phyloP scores from a whole-genome alignment of 2,113 vertebrate species.

The Vimba vimba region DNA sequence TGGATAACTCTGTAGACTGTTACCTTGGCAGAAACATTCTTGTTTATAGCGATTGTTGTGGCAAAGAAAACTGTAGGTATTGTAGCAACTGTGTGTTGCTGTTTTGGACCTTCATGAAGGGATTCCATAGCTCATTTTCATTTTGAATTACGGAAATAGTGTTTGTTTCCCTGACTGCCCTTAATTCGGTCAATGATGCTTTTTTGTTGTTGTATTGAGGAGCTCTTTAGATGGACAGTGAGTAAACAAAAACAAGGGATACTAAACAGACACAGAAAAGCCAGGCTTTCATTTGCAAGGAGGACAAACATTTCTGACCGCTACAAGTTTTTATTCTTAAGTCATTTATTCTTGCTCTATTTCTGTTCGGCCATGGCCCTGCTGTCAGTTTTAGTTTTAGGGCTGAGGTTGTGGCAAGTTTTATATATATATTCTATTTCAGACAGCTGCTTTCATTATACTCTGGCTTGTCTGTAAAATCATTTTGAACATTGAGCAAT shows the following conservation, averaged over 20 bases:
- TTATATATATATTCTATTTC: conserved; percentile 18
- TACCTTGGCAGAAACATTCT: conserved; percentile 4
- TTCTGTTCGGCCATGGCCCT: conserved; percentile 24
- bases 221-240: neutral
- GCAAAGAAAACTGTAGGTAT: neutral
- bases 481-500: neutral
- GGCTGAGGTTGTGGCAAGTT: conserved; percentile 32
- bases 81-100: neutral
- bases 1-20: neutral
- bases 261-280: neutral
- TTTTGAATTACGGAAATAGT: neutral
- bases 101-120: neutral
- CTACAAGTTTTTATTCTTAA: neutral
- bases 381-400: conserved; percentile 29
- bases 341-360: conserved; percentile 19
- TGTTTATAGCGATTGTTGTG: neutral
- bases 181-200: neutral
- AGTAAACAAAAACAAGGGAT: neutral
- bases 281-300: neutral
- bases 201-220: neutral
- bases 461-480: conserved; percentile 31
- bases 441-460: conserved; percentile 41
- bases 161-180: neutral
- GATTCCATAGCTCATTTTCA: neutral
- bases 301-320: neutral